These are phyloP conservation scores for Acanthiza pusilla DNA, from an alignment of 2,797 vertebrate genomes.

Conservation along the genomic window DNA sequence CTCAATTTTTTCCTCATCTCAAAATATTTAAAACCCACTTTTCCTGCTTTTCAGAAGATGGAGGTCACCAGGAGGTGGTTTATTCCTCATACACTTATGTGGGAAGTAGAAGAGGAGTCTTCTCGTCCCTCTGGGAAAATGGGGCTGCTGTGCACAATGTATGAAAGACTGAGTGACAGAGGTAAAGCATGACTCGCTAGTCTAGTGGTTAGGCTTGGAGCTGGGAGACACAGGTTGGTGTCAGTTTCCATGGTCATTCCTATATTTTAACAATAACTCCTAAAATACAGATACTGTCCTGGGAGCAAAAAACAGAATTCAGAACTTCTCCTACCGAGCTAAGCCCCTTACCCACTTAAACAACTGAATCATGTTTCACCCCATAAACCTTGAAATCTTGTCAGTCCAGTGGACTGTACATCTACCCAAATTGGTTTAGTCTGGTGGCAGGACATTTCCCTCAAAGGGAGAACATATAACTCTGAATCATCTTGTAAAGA, in stretches of 20 bases:
- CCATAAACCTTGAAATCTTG: not conserved
- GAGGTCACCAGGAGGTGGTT: not conserved
- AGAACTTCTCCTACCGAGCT: not conserved
- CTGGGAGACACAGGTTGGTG: not conserved
- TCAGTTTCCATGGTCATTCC: not conserved
- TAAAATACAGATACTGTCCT: not conserved
- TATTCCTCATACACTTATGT: not conserved
- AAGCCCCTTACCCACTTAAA: not conserved
- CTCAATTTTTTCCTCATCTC: not conserved
- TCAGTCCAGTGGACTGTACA: rapidly evolving
- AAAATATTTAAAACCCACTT: not conserved
- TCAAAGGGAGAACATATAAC: not conserved
- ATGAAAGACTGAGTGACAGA: not conserved
- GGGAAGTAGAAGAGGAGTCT: not conserved
- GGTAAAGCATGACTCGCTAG: not conserved
- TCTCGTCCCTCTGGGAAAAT: not conserved
- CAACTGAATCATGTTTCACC: rapidly evolving
- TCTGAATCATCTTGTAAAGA: not conserved
- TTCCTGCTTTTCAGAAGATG: not conserved
- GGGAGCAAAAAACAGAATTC: not conserved
- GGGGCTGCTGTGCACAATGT: not conserved
- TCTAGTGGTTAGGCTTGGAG: not conserved
- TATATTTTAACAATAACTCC: not conserved
- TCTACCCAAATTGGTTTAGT: not conserved
- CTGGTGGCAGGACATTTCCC: not conserved